Evolutionary conservation across 2,888 invertebrate genomes (phyloP), one percentile per base, ranked within the genome.

Genomic region (Pycnomerus fuliginosus): DNA sequence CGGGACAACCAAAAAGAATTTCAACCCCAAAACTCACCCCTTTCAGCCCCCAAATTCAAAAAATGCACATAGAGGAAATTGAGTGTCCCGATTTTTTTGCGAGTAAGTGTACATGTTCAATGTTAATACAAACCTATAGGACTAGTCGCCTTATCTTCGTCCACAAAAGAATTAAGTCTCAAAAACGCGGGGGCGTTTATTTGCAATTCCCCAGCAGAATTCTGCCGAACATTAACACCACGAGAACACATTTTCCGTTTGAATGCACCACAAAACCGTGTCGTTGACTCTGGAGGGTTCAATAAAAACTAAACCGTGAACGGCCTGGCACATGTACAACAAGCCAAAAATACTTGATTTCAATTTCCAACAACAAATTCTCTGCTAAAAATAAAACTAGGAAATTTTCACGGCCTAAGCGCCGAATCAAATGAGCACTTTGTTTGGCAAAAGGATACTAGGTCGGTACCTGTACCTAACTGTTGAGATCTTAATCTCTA

Each of bases 101-200:
- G n/a, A n/a, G n/a, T n/a, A n/a, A n/a, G n/a, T n/a, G n/a, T n/a
- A n/a, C n/a, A n/a, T n/a, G n/a, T n/a, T n/a, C n/a, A n/a, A n/a
- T n/a, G n/a, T n/a, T n/a, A n/a, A n/a, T n/a, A n/a, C n/a, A n/a
- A n/a, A n/a, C n/a, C n/a, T n/a, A n/a, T n/a, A n/a, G n/a, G n/a
- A n/a, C n/a, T n/a, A 20, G 34, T 29, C 3, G 34, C 16, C 16
- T 20, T 52, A 43, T 65, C 61, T 33, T 64, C 66, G 44, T 69
- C 68, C 3, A 70, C 57, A 44, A 69, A 70, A 2, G 69, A 69
- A 51, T 68, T 61, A 8, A 69, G 58, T 44, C 64, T 58, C 14
- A 70, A 48, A 50, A 58, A 65, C 42, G 58, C 60, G 2, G 67
- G 66, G n/a, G 61, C 60, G 48, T 64, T 63, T 5, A 64, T 50